A percentile compares a stretch with the other conserved stretches of the same genome.
phyloP scores from a whole-genome alignment of 2,113 vertebrate genomes.

The Eira barbara region DNA sequence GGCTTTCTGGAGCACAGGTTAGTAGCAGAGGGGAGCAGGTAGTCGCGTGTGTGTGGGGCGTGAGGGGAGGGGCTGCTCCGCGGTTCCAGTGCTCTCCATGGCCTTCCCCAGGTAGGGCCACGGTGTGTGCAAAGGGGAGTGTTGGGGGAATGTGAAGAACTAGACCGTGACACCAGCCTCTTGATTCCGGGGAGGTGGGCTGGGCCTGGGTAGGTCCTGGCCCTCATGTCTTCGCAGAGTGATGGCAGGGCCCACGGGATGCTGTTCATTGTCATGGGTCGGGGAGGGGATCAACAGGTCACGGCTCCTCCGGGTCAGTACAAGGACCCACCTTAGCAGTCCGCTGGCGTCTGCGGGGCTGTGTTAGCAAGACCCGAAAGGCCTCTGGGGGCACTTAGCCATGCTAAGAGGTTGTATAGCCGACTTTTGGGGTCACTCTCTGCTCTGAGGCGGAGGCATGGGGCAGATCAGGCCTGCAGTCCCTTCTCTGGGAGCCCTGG shows the following conservation, averaged over 20 bases:
- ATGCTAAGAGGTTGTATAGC: not conserved
- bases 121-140: too few species aligned
- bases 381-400: not conserved
- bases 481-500: not conserved
- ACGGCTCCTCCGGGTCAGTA: not conserved
- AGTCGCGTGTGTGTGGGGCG: fast-evolving
- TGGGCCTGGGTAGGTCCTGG: not conserved
- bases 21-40: not conserved
- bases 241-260: not conserved
- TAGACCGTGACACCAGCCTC: not conserved
- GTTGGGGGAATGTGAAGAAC: not conserved
- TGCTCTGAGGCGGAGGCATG: not conserved
- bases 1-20: not conserved
- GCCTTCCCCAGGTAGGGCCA: not conserved
- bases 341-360: not conserved
- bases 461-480: too few species aligned
- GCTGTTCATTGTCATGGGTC: fast-evolving
- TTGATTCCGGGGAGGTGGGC: not conserved
- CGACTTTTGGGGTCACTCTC: not conserved
- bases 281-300: too few species aligned
- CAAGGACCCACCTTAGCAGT: fast-evolving
- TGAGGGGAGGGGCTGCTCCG: fast-evolving
- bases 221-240: not conserved
- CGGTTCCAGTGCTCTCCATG: fast-evolving
- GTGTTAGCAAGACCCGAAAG: not conserved